Conservation (phyloP, 2,113 vertebrate species). For the Aviceda subcristata region DNA sequence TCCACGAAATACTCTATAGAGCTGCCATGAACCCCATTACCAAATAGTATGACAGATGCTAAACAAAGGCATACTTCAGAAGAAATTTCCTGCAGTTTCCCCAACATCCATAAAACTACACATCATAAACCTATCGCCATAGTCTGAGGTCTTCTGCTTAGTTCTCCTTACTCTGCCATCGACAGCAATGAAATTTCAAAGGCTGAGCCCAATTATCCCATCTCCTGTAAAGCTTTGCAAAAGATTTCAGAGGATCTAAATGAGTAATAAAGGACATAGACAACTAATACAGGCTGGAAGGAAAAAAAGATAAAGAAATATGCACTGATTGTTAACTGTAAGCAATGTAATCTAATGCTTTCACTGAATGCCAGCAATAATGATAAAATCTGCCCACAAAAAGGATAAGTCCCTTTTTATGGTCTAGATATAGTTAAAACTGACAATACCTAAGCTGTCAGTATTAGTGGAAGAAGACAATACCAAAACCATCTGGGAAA, state of each 20-base stretch:
- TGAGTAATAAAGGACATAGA: not conserved
- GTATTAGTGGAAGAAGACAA: not conserved
- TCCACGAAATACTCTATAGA: not conserved
- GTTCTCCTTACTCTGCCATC: not conserved
- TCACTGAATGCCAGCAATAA: not conserved
- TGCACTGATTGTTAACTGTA: not conserved
- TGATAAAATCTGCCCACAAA: not conserved
- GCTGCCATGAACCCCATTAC: not conserved
- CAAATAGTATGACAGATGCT: not conserved
- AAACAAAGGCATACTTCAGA: not conserved
- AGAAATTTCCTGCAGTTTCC: not conserved
- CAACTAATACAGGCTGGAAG: not conserved
- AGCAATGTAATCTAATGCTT: not conserved
- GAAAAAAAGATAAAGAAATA: not conserved
- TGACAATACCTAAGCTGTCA: not conserved
- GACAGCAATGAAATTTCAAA: not conserved
- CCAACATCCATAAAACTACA: not conserved
- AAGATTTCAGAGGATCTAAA: not conserved
- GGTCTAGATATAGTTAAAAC: not conserved
- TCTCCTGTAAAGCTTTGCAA: not conserved
- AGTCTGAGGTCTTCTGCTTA: not conserved
- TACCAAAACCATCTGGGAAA: not conserved
- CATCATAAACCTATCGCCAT: not conserved
- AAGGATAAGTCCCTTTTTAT: not conserved
- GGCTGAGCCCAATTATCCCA: not conserved